Base-by-base conservation (phyloP, 2,797 vertebrate species). In the Myotis pilosus region DNA sequence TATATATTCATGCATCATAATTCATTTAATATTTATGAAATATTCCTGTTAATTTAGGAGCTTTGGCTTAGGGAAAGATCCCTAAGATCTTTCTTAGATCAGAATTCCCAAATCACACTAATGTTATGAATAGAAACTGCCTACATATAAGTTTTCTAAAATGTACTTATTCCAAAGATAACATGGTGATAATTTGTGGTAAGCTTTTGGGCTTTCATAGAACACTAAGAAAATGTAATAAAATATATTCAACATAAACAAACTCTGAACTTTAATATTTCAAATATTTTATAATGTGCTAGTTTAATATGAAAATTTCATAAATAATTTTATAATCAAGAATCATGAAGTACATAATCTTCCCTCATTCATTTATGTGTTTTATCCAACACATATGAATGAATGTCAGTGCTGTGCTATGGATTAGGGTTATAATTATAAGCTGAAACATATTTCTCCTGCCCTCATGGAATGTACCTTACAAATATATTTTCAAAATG, bases 191-290 rank as follows among this genome's bases (percentile, higher is more conserved):
- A 90, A 51, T 17, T 60, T 69, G 49, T 51, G 12, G 53, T 71
- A 57, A 78, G 4, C 0, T 91, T 93, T 55, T 57, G 36, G 79
- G 20, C 13, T 81, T 75, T 33, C 11, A 75, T 5, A 81, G 19
- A 74, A 41, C 78, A 79, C 44, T 41, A 92, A 90, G 30, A 62
- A 89, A 79, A 53, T 53, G 1, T 1, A 83, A 9, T 44, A 94
- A 95, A 84, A 81, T 55, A 74, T 20, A 75, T 76, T 66, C 9
- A 41, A 91, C 5, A 85, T 20, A 72, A 94, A 83, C 8, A 53
- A 55, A 25, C 33, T 49, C 25, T 91, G 9, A 83, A 76, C 19
- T 51, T 87, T 60, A 86, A 79, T 25, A 96, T 66, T 89, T 95
- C 23, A 86, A 57, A 81, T 0, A 92, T 53, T 92, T 82, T 89